phyloP scores from a whole-genome alignment of 1,140 invertebrate genomes.

The Drosophila setifemur region DNA sequence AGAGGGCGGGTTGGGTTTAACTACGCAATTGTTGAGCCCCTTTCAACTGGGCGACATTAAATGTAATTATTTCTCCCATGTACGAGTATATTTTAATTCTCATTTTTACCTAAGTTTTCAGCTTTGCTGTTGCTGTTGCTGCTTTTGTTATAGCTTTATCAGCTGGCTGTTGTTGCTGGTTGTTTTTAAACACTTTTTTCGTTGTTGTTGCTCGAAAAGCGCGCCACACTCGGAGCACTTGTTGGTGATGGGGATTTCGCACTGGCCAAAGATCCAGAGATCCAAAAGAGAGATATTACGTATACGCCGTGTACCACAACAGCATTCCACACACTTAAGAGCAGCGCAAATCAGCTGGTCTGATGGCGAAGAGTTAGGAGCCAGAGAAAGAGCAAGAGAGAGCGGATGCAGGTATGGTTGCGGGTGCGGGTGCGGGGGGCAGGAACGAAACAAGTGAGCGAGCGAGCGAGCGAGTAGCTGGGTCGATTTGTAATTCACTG shows the following conservation, averaged over 20 bases:
- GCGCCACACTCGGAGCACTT: constrained; percentile 39
- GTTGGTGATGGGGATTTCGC: neutral
- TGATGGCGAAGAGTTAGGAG: neutral
- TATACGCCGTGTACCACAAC: constrained; percentile 14
- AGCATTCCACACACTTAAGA: constrained; percentile 27
- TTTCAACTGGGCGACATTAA: constrained; percentile 13
- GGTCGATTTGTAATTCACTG: constrained; percentile 43
- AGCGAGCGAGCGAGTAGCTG: constrained; percentile 25
- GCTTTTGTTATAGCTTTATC: constrained; percentile 5
- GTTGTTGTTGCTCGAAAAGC: constrained; percentile 20
- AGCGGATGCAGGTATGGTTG: neutral
- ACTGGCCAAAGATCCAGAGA: no score
- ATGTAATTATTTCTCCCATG: constrained; percentile 24
- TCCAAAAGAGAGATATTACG: constrained; percentile 32
- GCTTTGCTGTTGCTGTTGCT: neutral
- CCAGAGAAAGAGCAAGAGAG: neutral
- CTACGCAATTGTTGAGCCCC: constrained; percentile 47
- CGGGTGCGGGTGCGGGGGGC: neutral
- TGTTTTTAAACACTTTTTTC: neutral
- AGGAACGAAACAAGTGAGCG: neutral
- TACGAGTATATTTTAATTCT: constrained; percentile 3
- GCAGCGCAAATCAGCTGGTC: constrained; percentile 27
- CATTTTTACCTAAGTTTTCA: neutral
- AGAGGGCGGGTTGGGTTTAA: constrained; percentile 28
- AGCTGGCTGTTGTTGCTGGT: neutral